Evolutionary conservation across 2,797 vertebrate genomes (phyloP), one percentile per base, ranked within the genome.

Genomic region (Acrocephalus scirpaceus): DNA sequence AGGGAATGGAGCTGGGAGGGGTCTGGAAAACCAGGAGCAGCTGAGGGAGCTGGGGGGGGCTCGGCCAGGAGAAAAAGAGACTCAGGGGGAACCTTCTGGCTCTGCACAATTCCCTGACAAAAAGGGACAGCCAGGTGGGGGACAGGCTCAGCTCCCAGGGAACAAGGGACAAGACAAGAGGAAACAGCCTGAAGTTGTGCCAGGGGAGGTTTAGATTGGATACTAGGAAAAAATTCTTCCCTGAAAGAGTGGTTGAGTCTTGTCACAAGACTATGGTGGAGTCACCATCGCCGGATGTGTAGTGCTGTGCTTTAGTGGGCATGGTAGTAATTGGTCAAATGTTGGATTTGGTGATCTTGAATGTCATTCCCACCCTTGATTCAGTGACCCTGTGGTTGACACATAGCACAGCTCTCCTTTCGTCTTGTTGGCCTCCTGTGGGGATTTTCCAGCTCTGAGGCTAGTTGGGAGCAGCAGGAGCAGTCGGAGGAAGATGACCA

Each of bases 401-500:
- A 12, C 45, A 25, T 5, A 25, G 19, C 40, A 48, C 10, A 11
- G 14, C 51, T 82, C 40, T 86, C 30, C 48, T 58, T 72, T 34
- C 45, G 18, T 11, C 71, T 71, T 34, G 34, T 22, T 67, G 65
- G 48, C 23, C 23, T 66, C 44, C 21, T 23, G 7, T 18, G 36
- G 29, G n/a, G 13, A 6, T 8, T 72, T 48, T 65, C 62, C 18
- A 12, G 21, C 65, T 72, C 85, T 14, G 7, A 42, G 65, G 32
- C 27, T 22, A 21, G 48, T 42, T n/a, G 1, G 3, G 64, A 47
- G 34, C 4, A 3, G 60, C 70, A 67, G 54, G 25, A 64, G 7
- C 54, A 67, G 48, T 23, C 0, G 1, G 62, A 40, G 26, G 57
- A 78, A 15, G 58, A 25, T 1, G 10, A 11, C 3, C 4, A 5